Base-by-base conservation (phyloP, 2,888 invertebrate species). In the Drosophila tanythrix region DNA sequence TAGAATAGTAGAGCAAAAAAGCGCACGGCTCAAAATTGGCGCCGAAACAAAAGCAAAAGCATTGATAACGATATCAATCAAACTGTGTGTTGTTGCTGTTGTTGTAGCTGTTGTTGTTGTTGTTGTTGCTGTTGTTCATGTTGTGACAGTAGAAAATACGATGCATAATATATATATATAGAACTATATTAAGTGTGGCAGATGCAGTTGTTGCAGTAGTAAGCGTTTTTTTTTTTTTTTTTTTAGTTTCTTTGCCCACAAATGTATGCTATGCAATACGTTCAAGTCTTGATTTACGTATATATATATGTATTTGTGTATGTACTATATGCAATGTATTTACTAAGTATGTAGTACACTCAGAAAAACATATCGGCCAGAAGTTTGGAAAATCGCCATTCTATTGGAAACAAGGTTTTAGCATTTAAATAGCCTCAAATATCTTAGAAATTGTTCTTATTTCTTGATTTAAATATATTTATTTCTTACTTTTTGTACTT, bases 11-110 rank as follows among this genome's bases (percentile, higher is more conserved):
- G 78, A 81, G 72, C 82, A 82, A 61, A 59, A 79, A 85, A 87
- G 89, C 89, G 87, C 87, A 65, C 74, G 71, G 69, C 76, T 68
- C 66, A 76, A 76, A 25, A 56, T 51, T 64, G 56, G 62, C 72
- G 79, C 79, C 79, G 56, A 68, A 83, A 82, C 82, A 83, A 78
- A 85, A 85, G 85, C 85, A 82, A 89, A 85, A 85, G 85, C 85
- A 84, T 89, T 89, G 88, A 87, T 75, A 77, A 83, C 73, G 72
- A 62, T 88, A 78, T 85, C 83, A 78, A 74, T 85, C 69, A 85
- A 87, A 87, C 72, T 61, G 79, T 75, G 77, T 88, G 68, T 76
- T 55, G 53, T 52, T 68, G 36, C 51, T 63, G 51, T 52, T 48
- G 40, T 58, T 72, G 35, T 52, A 8, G 52, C 7, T 21, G 15